These are phyloP conservation scores for Agrotis segetum DNA, from an alignment of 2,888 invertebrate genomes.

Conservation along the genomic window DNA sequence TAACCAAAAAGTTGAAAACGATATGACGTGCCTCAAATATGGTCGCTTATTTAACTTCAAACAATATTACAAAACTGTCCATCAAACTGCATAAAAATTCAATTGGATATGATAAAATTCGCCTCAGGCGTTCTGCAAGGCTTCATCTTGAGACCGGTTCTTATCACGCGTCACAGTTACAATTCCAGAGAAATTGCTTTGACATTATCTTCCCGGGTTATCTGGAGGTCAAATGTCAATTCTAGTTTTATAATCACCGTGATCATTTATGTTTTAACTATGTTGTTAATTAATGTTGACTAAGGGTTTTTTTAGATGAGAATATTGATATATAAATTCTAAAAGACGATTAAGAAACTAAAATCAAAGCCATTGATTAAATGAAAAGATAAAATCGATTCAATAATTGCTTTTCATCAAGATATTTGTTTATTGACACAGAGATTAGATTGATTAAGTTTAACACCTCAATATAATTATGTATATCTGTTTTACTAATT, in stretches of 20 bases:
- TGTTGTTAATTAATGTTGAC: slow-evolving; percentile 41
- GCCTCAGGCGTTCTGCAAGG: slow-evolving; percentile 61
- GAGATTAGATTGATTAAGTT: slow-evolving; percentile 48
- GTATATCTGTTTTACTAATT: slow-evolving; percentile 42
- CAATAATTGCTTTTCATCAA: slow-evolving; percentile 39
- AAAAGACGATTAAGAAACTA: slow-evolving; percentile 22
- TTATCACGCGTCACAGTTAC: slow-evolving; percentile 63
- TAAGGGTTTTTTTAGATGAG: slow-evolving; percentile 15
- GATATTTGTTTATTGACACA: slow-evolving; percentile 40
- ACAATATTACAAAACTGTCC: slow-evolving; percentile 44
- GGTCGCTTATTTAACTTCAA: slow-evolving; percentile 33
- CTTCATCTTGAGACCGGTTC: slow-evolving; percentile 61
- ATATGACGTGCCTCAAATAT: slow-evolving; percentile 9
- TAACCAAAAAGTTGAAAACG: slow-evolving; percentile 15
- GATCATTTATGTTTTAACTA: slow-evolving; percentile 39
- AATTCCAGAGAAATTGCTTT: slow-evolving; percentile 67
- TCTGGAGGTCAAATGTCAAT: slow-evolving; percentile 67
- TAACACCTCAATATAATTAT: slow-evolving; percentile 54
- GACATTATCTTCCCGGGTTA: slow-evolving; percentile 69
- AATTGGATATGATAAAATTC: slow-evolving; percentile 49
- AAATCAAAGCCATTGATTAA: slow-evolving; percentile 35
- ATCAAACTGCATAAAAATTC: slow-evolving; percentile 52
- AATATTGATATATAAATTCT: slow-evolving; percentile 4
- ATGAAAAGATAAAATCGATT: slow-evolving; percentile 31
- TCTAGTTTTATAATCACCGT: slow-evolving; percentile 62